Evolutionary conservation across 2,888 invertebrate genomes (phyloP).

Genomic region (Metellina segmentata): DNA sequence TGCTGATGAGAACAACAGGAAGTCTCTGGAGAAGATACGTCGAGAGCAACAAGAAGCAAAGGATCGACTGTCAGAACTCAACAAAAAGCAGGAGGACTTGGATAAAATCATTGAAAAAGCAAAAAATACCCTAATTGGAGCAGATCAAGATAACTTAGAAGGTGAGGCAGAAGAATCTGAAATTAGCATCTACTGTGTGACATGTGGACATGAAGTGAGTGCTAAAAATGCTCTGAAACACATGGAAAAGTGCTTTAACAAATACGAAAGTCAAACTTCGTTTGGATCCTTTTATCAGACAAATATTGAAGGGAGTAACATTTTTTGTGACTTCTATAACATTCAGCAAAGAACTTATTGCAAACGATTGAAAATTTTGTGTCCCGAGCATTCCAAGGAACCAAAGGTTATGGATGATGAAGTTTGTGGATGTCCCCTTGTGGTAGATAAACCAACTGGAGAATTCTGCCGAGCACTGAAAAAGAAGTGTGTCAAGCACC

Average conservation of each 20-base stretch:
- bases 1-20: conserved; percentile 90
- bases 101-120: conserved; percentile 91
- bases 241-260: conserved; percentile 98
- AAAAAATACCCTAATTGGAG: conserved; percentile 84
- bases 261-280: conserved; percentile 98
- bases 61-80: conserved; percentile 85
- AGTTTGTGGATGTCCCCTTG: conserved; percentile 96
- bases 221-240: conserved; percentile 95
- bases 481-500: conserved; percentile 94
- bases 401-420: conserved; percentile 80
- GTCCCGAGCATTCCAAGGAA: conserved; percentile 96
- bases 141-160: conserved; percentile 78
- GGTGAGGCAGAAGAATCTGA: conserved; percentile 83
- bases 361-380: conserved; percentile 93
- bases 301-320: conserved; percentile 95
- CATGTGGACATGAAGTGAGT: conserved; percentile 97
- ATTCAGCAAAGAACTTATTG: conserved; percentile 94
- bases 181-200: conserved; percentile 95
- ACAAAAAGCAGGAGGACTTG: conserved; percentile 88
- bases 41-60: conserved; percentile 77
- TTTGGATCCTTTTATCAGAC: conserved; percentile 97
- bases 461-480: conserved; percentile 94
- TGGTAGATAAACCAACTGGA: conserved; percentile 91
- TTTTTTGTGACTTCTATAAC: conserved; percentile 99
- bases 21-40: conserved; percentile 84